Evolutionary conservation across 2,113 vertebrate genomes (phyloP).

Genomic region (Neomonachus schauinslandi): DNA sequence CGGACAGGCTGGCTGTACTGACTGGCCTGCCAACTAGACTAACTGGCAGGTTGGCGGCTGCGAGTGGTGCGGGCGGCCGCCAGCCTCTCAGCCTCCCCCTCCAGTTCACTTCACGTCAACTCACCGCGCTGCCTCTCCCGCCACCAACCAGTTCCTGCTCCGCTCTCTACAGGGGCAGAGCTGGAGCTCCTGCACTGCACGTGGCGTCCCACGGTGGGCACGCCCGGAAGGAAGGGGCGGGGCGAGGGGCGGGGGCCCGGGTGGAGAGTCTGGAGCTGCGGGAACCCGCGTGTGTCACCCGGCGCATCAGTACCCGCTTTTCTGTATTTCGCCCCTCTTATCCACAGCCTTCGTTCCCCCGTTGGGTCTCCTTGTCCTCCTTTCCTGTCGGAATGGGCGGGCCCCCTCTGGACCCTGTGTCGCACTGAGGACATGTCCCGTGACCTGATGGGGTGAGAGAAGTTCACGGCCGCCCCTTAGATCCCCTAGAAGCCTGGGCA

Average conservation of each 20-base stretch:
- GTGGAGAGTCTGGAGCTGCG: not conserved
- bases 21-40: not conserved
- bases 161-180: rapidly evolving
- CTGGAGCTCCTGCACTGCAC: rapidly evolving
- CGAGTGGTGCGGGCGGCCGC: too few species aligned
- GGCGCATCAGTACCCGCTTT: rapidly evolving
- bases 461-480: not conserved
- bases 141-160: rapidly evolving
- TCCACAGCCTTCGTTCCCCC: rapidly evolving
- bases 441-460: not conserved
- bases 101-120: not conserved
- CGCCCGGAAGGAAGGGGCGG: not conserved
- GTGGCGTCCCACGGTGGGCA: not conserved
- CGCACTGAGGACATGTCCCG: not conserved
- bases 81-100: not conserved
- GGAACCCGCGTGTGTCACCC: rapidly evolving
- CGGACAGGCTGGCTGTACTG: not conserved
- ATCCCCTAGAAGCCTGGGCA: not conserved
- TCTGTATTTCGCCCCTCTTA: not conserved
- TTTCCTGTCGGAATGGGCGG: not conserved
- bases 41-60: not conserved
- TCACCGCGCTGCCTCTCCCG: not conserved
- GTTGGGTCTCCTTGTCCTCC: not conserved
- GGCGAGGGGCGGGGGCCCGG: rapidly evolving
- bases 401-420: not conserved